Conservation (phyloP, 2,797 vertebrate species). For the Moxostoma hubbsi region DNA sequence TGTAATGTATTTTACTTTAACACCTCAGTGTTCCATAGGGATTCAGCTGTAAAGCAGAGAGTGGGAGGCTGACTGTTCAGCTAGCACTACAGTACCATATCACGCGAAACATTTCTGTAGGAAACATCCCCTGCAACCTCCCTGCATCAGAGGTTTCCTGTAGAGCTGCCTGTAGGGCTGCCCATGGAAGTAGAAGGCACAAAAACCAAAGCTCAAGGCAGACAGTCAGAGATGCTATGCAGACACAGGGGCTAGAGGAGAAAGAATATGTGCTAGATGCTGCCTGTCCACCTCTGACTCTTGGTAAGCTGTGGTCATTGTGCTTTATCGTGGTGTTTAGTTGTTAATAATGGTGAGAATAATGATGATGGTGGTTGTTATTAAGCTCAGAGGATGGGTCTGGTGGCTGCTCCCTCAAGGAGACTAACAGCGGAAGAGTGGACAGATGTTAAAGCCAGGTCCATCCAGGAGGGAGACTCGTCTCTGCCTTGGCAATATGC, state of each 20-base stretch:
- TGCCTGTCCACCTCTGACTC: slow-evolving; percentile 69
- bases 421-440: slow-evolving; percentile 79
- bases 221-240: background rate
- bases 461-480: slow-evolving; percentile 78
- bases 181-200: background rate
- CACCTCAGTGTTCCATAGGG: slow-evolving; percentile 63
- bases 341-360: slow-evolving; percentile 3
- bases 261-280: slow-evolving; percentile 81
- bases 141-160: slow-evolving; percentile 61
- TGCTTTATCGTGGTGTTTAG: background rate
- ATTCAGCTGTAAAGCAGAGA: slow-evolving; percentile 61
- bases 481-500: slow-evolving; percentile 80
- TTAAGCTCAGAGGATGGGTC: slow-evolving; percentile 84
- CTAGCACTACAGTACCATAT: slow-evolving; percentile 85
- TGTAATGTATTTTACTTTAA: background rate
- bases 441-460: slow-evolving; percentile 80
- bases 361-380: background rate
- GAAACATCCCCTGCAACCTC: slow-evolving; percentile 66
- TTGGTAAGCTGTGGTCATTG: slow-evolving; percentile 73
- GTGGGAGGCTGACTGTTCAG: slow-evolving; percentile 69
- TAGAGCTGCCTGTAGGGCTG: background rate
- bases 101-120: slow-evolving; percentile 66
- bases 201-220: slow-evolving; percentile 10
- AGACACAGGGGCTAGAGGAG: slow-evolving; percentile 58
- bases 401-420: slow-evolving; percentile 70